These are phyloP conservation scores for Catharus fuscescens DNA, from an alignment of 2,113 vertebrate genomes.

Conservation along the genomic window DNA sequence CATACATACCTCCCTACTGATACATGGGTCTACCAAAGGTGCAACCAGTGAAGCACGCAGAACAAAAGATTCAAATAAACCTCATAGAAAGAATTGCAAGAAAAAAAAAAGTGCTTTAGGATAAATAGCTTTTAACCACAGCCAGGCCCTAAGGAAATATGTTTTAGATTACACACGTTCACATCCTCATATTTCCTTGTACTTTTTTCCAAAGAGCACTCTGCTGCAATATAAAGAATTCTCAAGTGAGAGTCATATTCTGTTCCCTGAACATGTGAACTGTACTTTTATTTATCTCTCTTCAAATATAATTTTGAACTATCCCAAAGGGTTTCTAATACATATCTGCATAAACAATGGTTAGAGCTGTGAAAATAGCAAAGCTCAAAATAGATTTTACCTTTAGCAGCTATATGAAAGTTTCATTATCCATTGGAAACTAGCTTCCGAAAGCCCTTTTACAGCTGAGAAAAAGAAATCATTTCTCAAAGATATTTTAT, in stretches of 20 bases:
- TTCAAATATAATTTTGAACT: background rate
- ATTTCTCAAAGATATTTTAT: background rate
- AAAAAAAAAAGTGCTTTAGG: background rate
- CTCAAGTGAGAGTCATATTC: background rate
- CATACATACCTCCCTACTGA: background rate
- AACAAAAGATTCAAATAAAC: background rate
- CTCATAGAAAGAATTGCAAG: background rate
- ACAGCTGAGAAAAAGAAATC: background rate
- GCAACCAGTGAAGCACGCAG: fast-evolving
- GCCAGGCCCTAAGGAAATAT: background rate
- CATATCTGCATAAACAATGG: background rate
- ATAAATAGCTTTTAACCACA: background rate
- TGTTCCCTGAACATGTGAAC: background rate
- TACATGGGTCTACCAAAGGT: background rate
- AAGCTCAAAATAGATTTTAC: background rate
- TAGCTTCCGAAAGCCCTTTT: background rate
- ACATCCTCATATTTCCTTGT: background rate
- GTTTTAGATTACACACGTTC: background rate
- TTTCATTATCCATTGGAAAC: background rate
- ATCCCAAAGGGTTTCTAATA: background rate
- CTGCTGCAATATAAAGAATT: background rate
- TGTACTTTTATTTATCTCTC: background rate
- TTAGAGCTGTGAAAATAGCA: background rate
- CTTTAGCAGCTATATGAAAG: background rate
- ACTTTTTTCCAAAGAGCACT: background rate